Evolutionary conservation across 1,140 invertebrate species (phyloP).

Genomic region (Papilio aristodemus): DNA sequence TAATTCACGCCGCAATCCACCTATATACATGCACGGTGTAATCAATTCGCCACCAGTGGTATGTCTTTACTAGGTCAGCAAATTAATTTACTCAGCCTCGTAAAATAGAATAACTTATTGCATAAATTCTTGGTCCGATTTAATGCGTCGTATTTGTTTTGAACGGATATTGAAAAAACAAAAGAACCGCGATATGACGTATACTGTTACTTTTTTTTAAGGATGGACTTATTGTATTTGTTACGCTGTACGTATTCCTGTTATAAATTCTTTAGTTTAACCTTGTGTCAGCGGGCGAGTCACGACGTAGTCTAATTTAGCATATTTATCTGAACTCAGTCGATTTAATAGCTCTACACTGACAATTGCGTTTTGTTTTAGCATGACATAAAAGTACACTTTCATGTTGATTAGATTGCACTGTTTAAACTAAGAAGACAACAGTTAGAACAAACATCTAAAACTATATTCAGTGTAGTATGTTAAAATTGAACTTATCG

Average conservation of each 20-base stretch:
- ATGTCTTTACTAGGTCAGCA: constrained; percentile 32
- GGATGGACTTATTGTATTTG: constrained; percentile 3
- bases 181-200: neutral
- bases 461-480: neutral
- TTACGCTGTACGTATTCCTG: constrained; percentile 25
- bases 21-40: constrained; percentile 26
- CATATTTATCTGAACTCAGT: constrained; percentile 25
- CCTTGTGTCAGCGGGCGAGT: constrained; percentile 26
- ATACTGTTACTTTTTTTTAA: too few relatives aligned
- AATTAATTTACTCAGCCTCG: constrained; percentile 33
- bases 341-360: constrained; percentile 23
- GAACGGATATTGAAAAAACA: neutral
- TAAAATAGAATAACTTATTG: constrained; percentile 30
- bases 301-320: constrained; percentile 30
- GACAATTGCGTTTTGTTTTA: constrained; percentile 16
- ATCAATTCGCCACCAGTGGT: constrained; percentile 26
- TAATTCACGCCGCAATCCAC: constrained; percentile 27
- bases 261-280: constrained; percentile 27
- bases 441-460: neutral
- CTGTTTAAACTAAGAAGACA: neutral
- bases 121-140: constrained; percentile 23
- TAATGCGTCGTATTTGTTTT: neutral
- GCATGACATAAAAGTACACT: constrained; percentile 1
- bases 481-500: constrained; percentile 1
- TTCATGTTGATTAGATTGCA: neutral